phyloP scores from a whole-genome alignment of 92 coral and sea anemone genomes.

The Porites divaricata region DNA sequence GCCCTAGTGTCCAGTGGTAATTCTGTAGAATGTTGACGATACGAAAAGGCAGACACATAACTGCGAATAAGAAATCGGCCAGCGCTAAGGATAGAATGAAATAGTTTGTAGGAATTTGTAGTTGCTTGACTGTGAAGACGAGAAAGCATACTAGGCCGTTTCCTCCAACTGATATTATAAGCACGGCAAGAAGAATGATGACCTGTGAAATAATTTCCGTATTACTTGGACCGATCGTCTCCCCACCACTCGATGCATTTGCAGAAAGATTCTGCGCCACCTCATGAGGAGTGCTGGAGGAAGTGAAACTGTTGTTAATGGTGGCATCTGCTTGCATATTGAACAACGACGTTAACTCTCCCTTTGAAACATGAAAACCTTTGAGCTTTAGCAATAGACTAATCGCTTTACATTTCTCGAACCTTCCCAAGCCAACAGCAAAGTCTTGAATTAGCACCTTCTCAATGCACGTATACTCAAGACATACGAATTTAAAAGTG shows the following conservation, averaged over 20 bases:
- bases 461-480: not conserved
- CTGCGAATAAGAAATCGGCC: slow-evolving; percentile 89
- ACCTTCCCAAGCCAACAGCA: not conserved
- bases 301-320: slow-evolving; percentile 1
- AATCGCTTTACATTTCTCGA: not conserved
- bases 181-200: slow-evolving; percentile 56
- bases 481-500: not conserved
- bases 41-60: slow-evolving; percentile 84
- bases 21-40: slow-evolving; percentile 61
- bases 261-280: not conserved
- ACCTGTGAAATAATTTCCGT: slow-evolving; percentile 63
- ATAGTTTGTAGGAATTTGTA: slow-evolving; percentile 94
- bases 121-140: slow-evolving; percentile 81
- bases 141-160: slow-evolving; percentile 85
- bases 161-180: slow-evolving; percentile 77
- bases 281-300: not conserved
- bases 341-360: not conserved
- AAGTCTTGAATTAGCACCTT: not conserved
- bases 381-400: no score
- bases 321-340: not conserved
- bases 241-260: not conserved
- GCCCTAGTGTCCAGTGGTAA: slow-evolving; percentile 71
- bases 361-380: not conserved
- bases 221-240: slow-evolving; percentile 15
- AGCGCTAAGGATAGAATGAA: slow-evolving; percentile 90